Evolutionary conservation across 2,797 vertebrate species (phyloP), one percentile per base, ranked within the genome.

Genomic region (Gallirallus australis): DNA sequence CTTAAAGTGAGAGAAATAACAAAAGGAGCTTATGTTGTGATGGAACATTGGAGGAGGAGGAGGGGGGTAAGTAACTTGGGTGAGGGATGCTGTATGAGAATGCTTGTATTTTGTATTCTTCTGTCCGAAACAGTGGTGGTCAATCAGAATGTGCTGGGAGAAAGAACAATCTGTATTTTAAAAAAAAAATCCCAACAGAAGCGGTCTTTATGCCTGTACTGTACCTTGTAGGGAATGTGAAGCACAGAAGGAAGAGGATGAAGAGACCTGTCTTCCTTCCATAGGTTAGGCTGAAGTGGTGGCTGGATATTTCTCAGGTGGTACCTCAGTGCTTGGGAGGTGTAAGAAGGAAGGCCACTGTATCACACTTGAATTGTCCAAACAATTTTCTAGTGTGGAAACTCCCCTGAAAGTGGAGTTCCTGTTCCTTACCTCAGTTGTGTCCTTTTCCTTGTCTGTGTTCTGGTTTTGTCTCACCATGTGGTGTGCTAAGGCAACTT

Each of bases 291-390:
- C 20, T 72, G 28, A 86, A 50, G 31, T 12, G 15, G 8, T 72
- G 40, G 15, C 16, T 79, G 4, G 4, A 2, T 85, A 19, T 75
- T 91, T 93, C 86, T 72, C 37, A 72, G 30, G 23, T 85, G 82
- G 12, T 60, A 59, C 19, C 4, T 77, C 40, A 83, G 39, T 12
- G 50, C 7, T 52, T 60, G 8, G 3, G 4, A 31, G 0, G 0
- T 61, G 20, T 54, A 57, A 60, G 37, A 47, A 59, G 9, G 59
- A 66, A 52, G 42, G 11, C 65, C 31, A 30, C 3, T 3, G 1
- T 52, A n/a, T 9, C 27, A 6, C 3, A 3, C 57, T 53, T 76
- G 66, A 30, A 11, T 54, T 87, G n/a, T 54, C 33, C 20, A 82
- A 37, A 30, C 13, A 27, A 28, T 50, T 79, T 84, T 33, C 19